phyloP scores from a whole-genome alignment of 30 jellyfish, hydroid and myxozoan species.

The Hydra vulgaris region DNA sequence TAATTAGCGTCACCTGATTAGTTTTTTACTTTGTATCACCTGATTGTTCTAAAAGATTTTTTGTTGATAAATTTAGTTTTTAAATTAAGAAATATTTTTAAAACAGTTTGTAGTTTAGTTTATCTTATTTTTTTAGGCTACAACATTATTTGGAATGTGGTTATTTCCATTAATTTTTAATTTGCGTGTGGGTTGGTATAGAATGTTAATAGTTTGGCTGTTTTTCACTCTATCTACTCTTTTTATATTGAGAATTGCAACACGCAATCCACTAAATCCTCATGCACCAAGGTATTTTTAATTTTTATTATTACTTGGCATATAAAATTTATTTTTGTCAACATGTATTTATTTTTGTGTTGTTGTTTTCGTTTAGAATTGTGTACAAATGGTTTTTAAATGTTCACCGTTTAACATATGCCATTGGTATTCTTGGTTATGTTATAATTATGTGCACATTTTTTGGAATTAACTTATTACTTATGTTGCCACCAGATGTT shows the following conservation, averaged over 20 bases:
- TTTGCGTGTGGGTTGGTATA: constrained; percentile 55
- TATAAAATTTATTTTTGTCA: no score
- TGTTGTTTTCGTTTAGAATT: constrained; percentile 22
- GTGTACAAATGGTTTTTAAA: constrained; percentile 88
- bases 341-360: no score
- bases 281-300: constrained; percentile 61
- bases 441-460: constrained; percentile 74
- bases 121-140: constrained; percentile 33
- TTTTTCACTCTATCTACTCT: constrained; percentile 39
- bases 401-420: constrained; percentile 78
- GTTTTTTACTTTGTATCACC: no score
- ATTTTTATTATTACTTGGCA: neutral
- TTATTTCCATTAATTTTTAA: constrained; percentile 66
- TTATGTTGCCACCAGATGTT: constrained; percentile 57
- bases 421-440: constrained; percentile 68
- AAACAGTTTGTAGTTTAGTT: no score
- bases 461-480: constrained; percentile 67
- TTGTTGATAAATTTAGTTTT: no score
- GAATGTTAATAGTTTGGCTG: constrained; percentile 74
- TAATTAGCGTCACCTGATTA: no score
- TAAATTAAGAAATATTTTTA: no score
- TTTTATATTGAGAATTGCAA: constrained; percentile 46
- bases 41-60: no score
- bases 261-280: constrained; percentile 66
- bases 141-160: constrained; percentile 77